Evolutionary conservation across 2,888 invertebrate genomes (phyloP).

Genomic region (Agrotis ipsilon): DNA sequence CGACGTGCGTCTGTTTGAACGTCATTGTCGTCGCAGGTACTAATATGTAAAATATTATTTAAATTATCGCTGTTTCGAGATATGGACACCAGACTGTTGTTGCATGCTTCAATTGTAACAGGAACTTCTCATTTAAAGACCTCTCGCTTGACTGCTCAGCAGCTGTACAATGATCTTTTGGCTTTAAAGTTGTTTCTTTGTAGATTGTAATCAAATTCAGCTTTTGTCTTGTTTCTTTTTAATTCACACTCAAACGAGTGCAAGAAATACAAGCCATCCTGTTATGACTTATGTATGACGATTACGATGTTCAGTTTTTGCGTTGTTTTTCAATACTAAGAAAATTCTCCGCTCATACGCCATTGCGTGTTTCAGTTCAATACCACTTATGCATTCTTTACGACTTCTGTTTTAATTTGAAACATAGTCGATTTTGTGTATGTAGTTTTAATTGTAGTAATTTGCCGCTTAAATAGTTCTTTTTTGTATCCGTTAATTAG

Average conservation of each 20-base stretch:
- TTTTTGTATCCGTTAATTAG: conserved; percentile 62
- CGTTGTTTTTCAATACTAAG: conserved; percentile 27
- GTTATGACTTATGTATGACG: conserved; percentile 23
- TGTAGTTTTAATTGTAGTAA: conserved; percentile 67
- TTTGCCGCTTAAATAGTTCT: conserved; percentile 50
- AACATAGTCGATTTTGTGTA: conserved; percentile 62
- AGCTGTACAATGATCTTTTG: conserved; percentile 26
- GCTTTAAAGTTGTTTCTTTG: conserved; percentile 3
- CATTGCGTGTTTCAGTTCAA: conserved; percentile 68
- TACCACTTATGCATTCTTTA: conserved; percentile 52
- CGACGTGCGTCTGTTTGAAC: conserved; percentile 55
- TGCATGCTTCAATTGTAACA: conserved; percentile 32
- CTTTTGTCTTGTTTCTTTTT: neutral
- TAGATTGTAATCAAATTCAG: neutral
- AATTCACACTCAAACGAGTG: neutral
- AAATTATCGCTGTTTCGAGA: conserved; percentile 51
- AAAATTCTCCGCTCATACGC: conserved; percentile 40
- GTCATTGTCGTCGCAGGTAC: conserved; percentile 66
- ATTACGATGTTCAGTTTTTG: conserved; percentile 30
- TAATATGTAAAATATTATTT: conserved; percentile 61
- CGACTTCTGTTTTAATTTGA: conserved; percentile 64
- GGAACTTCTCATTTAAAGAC: conserved; percentile 38
- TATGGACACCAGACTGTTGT: conserved; percentile 22
- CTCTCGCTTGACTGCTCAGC: conserved; percentile 27
- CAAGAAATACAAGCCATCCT: conserved; percentile 7